Evolutionary conservation across 2,113 vertebrate genomes (phyloP).

Genomic region (Cochlearius cochlearius): DNA sequence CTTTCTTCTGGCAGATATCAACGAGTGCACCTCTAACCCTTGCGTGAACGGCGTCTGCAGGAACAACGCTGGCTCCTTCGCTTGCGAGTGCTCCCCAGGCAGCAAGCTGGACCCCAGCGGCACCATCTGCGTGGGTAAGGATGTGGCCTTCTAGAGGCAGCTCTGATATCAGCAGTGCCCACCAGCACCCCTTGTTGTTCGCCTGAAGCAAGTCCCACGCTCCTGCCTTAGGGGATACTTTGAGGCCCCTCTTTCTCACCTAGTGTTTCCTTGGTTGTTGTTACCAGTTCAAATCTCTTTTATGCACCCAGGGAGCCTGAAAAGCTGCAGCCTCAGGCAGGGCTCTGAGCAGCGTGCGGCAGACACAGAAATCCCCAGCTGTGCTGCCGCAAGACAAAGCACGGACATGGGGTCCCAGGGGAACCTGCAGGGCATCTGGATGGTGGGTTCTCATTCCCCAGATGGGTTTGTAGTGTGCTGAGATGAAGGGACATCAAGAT

Average conservation of each 20-base stretch:
- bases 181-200: background rate
- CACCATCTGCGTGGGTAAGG: slow-evolving; percentile 91
- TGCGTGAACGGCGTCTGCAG: slow-evolving; percentile 89
- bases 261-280: background rate
- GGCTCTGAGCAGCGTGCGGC: background rate
- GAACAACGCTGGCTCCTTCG: slow-evolving; percentile 88
- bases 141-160: background rate
- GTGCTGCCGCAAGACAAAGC: background rate
- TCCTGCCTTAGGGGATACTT: background rate
- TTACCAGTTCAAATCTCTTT: background rate
- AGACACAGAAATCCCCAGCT: background rate
- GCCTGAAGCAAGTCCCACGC: background rate
- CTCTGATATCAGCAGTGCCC: background rate
- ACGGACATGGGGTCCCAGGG: background rate
- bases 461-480: background rate
- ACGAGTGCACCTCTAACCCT: slow-evolving; percentile 88
- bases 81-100: slow-evolving; percentile 88
- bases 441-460: background rate
- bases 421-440: background rate
- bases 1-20: slow-evolving; percentile 76
- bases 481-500: background rate
- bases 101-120: slow-evolving; percentile 89
- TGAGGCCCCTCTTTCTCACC: background rate
- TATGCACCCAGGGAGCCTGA: background rate
- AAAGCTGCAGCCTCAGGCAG: background rate